A percentile compares a stretch with the other conserved stretches of the same genome.
Evolutionary conservation across 92 coral and sea anemone genomes (phyloP).

Genomic region (Phenganax stokvisi): DNA sequence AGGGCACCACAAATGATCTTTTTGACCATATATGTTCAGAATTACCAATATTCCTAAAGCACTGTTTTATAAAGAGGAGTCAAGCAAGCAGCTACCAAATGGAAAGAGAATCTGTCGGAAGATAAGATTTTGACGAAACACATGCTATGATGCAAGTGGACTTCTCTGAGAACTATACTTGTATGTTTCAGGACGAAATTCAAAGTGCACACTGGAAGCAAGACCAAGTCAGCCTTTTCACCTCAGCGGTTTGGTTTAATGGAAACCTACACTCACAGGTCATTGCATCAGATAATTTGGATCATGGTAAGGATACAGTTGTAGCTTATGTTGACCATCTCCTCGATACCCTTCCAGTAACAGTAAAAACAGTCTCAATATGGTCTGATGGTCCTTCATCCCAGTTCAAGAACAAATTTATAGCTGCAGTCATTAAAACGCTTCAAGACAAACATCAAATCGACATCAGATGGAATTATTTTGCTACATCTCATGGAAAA

Average conservation of each 20-base stretch:
- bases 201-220: constrained; percentile 53
- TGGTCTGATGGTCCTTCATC: constrained; percentile 54
- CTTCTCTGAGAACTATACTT: constrained; percentile 51
- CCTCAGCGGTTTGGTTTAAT: constrained; percentile 40
- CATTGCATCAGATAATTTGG: constrained; percentile 50
- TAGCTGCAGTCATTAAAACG: constrained; percentile 40
- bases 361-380: constrained; percentile 44
- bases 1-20: constrained; percentile 23
- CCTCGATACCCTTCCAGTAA: constrained; percentile 49
- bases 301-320: constrained; percentile 49
- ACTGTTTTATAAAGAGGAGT: constrained; percentile 22
- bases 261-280: constrained; percentile 40
- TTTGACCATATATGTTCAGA: constrained; percentile 7
- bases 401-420: constrained; percentile 44
- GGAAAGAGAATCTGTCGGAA: constrained; percentile 40
- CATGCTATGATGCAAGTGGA: constrained; percentile 43
- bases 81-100: constrained; percentile 34
- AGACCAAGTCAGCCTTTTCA: constrained; percentile 42
- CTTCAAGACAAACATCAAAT: constrained; percentile 46
- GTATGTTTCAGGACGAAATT: constrained; percentile 47
- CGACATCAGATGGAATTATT: constrained; percentile 45
- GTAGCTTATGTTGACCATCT: constrained; percentile 49
- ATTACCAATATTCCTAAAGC: constrained; percentile 11
- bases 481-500: constrained; percentile 39
- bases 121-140: neutral